These are phyloP conservation scores for Cryptocephalus primarius DNA, from an alignment of 2,888 invertebrate genomes.

Conservation along the genomic window DNA sequence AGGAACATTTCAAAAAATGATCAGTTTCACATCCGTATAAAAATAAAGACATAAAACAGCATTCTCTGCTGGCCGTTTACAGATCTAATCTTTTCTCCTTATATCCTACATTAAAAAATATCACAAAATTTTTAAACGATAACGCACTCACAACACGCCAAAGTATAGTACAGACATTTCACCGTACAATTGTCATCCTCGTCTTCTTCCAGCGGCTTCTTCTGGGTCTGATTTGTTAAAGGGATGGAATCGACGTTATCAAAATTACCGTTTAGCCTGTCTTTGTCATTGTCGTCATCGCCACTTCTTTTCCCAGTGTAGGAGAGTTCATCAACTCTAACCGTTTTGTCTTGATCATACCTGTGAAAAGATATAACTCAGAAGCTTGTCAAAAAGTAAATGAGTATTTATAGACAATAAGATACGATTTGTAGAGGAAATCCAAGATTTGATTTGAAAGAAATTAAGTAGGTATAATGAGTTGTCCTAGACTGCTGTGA, in stretches of 20 bases:
- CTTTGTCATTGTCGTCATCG: constrained; percentile 14
- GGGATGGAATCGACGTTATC: constrained; percentile 16
- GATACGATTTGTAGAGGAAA: too few relatives aligned
- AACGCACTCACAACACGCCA: constrained; percentile 55
- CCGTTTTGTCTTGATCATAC: constrained; percentile 14
- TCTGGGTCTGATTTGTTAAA: constrained; percentile 2
- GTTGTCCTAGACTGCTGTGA: too few relatives aligned
- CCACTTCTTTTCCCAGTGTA: constrained; percentile 7
- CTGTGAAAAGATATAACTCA: too few relatives aligned
- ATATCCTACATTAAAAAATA: not conserved
- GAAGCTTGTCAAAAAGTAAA: too few relatives aligned
- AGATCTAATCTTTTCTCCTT: too few relatives aligned
- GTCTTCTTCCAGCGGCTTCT: constrained; percentile 1
- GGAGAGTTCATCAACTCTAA: constrained; percentile 9
- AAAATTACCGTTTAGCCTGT: constrained; percentile 16
- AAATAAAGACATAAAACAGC: not conserved
- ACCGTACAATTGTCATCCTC: constrained; percentile 49
- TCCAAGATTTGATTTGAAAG: too few relatives aligned
- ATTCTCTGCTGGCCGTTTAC: not conserved
- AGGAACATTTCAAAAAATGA: too few relatives aligned
- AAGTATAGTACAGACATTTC: constrained; percentile 50
- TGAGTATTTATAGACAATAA: too few relatives aligned
- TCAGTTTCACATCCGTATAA: too few relatives aligned
- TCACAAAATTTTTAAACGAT: constrained; percentile 18
- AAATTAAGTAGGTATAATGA: too few relatives aligned